These are phyloP conservation scores for Pelusios castaneus DNA, from an alignment of 2,113 vertebrate species.

Conservation along the genomic window DNA sequence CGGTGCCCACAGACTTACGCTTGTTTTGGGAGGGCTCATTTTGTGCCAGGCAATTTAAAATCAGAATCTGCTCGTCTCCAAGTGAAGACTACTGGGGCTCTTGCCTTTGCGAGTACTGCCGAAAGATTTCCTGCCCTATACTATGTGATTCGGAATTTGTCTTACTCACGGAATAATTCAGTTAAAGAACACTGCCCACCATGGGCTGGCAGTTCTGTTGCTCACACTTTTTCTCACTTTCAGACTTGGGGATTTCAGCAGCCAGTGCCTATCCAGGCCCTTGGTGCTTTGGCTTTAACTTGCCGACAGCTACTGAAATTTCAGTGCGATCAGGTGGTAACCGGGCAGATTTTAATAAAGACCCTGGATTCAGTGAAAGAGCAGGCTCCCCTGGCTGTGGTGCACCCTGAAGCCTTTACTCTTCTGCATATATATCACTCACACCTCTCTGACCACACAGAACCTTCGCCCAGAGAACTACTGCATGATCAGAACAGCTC, in stretches of 20 bases:
- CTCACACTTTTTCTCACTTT: not conserved
- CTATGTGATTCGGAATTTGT: not conserved
- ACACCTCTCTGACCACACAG: too few relatives aligned
- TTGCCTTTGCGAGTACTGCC: not conserved
- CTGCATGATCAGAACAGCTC: accelerated
- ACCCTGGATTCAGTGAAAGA: not conserved
- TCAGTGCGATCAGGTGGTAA: accelerated
- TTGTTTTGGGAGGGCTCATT: not conserved
- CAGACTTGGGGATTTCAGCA: not conserved
- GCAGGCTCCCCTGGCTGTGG: not conserved
- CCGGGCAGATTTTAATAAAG: not conserved
- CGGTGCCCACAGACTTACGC: not conserved
- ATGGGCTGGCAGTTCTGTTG: not conserved
- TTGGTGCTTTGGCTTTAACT: accelerated
- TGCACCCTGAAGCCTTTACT: not conserved
- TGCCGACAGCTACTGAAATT: not conserved
- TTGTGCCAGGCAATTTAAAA: not conserved
- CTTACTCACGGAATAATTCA: not conserved
- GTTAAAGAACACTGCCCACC: not conserved
- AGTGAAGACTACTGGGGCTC: not conserved
- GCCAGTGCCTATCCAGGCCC: not conserved
- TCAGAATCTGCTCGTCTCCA: too few relatives aligned
- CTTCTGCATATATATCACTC: not conserved
- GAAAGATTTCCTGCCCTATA: not conserved
- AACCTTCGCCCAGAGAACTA: not conserved